Conservation (phyloP, 2,113 vertebrate genomes). For the Pyxicephalus adspersus region DNA sequence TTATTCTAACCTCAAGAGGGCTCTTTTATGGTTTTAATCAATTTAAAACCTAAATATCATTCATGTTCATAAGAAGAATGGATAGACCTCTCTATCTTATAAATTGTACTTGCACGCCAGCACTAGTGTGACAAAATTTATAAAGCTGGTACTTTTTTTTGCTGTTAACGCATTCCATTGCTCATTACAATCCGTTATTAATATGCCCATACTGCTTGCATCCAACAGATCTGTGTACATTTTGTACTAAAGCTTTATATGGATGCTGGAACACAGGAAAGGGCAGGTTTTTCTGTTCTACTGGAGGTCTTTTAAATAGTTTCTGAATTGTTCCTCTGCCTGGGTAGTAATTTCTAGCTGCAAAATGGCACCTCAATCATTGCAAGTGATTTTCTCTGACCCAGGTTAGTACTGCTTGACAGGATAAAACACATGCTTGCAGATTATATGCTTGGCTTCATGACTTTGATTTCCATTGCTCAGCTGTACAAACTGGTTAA, state of each 20-base stretch:
- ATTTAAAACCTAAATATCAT: too few relatives aligned
- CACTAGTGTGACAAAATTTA: too few relatives aligned
- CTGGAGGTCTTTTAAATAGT: not conserved
- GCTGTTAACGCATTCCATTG: too few relatives aligned
- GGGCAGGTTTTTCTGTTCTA: not conserved
- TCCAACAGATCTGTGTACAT: not conserved
- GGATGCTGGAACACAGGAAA: not conserved
- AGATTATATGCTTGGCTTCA: constrained; percentile 43
- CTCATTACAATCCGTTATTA: too few relatives aligned
- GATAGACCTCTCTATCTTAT: too few relatives aligned
- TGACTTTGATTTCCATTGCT: constrained; percentile 34
- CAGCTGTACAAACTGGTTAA: constrained; percentile 45
- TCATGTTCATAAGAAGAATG: too few relatives aligned
- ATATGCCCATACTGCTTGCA: too few relatives aligned
- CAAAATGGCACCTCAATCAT: constrained; percentile 30
- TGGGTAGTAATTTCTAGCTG: constrained; percentile 25
- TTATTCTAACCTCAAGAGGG: too few relatives aligned
- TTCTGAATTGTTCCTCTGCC: constrained; percentile 20
- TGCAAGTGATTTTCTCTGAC: constrained; percentile 23
- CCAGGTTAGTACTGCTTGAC: constrained; percentile 38
- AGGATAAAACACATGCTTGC: constrained; percentile 33
- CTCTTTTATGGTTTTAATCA: too few relatives aligned
- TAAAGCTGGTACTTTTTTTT: too few relatives aligned
- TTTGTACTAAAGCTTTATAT: not conserved
- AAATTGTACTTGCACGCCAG: too few relatives aligned